These are phyloP conservation scores for Hypanus sabinus DNA, from an alignment of 2,113 vertebrate species.

Conservation along the genomic window DNA sequence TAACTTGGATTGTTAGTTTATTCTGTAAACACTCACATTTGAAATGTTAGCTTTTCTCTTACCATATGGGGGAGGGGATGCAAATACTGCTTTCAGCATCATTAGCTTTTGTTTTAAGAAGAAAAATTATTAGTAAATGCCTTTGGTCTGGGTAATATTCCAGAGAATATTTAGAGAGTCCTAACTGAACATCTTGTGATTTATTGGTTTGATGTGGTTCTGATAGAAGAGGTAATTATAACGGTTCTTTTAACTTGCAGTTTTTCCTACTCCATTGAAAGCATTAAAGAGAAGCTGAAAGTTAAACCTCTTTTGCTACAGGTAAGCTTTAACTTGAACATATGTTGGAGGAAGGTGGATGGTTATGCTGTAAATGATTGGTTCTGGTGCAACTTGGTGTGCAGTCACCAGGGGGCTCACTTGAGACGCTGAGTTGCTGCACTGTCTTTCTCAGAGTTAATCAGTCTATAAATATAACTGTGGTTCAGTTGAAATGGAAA, in stretches of 20 bases:
- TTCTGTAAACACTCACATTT: neutral
- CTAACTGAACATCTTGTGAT: neutral
- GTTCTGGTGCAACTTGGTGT: neutral
- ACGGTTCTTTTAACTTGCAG: constrained; percentile 51
- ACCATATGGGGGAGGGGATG: too few relatives aligned
- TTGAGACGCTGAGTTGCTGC: neutral
- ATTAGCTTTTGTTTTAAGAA: neutral
- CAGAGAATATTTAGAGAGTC: neutral
- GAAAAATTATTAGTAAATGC: neutral
- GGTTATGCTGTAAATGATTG: neutral
- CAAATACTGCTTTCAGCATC: neutral
- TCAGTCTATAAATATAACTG: neutral
- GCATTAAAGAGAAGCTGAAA: constrained; percentile 83
- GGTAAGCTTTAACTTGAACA: constrained; percentile 55
- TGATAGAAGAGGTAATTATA: neutral
- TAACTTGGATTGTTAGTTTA: neutral
- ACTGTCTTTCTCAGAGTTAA: neutral
- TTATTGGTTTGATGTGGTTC: neutral
- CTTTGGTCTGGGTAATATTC: neutral
- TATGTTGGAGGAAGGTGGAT: neutral
- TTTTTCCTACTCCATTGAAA: constrained; percentile 73
- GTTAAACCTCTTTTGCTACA: constrained; percentile 80
- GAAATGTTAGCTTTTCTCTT: neutral
- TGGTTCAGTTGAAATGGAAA: neutral
- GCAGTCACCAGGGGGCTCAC: neutral